phyloP scores from a whole-genome alignment of 53 echinoderm and acorn worm species.

The Holothuria leucospilota region DNA sequence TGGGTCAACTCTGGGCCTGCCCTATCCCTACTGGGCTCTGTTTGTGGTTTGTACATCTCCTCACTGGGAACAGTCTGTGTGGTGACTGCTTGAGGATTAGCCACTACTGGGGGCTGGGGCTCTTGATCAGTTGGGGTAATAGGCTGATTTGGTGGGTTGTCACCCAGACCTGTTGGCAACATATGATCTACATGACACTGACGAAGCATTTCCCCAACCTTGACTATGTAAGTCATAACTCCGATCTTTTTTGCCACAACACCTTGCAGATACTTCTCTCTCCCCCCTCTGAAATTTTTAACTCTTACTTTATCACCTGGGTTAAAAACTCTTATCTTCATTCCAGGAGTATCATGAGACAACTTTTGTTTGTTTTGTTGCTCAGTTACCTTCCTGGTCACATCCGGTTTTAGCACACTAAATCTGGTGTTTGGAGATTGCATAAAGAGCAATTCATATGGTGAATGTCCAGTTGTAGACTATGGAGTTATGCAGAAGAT shows the following conservation, averaged over 20 bases:
- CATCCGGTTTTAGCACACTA: neutral
- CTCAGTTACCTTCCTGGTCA: neutral
- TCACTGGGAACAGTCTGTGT: no score
- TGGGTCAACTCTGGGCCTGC: neutral
- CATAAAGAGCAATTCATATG: constrained; percentile 59
- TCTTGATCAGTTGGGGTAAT: neutral
- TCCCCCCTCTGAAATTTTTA: constrained; percentile 2
- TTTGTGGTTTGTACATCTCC: no score
- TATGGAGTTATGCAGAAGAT: constrained; percentile 51
- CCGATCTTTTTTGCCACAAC: constrained; percentile 15
- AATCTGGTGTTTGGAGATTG: constrained; percentile 48
- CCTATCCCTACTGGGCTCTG: neutral
- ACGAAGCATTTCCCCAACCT: neutral
- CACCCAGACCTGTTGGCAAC: neutral
- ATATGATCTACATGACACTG: constrained; percentile 11
- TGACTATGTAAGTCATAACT: constrained; percentile 23
- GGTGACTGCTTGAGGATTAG: neutral
- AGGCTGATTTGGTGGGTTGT: neutral
- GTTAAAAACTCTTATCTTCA: neutral
- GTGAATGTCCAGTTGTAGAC: constrained; percentile 37
- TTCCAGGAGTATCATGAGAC: neutral
- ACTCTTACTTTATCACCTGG: constrained; percentile 15
- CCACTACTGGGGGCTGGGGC: constrained; percentile 7
- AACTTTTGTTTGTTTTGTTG: constrained; percentile 20
- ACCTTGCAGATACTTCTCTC: constrained; percentile 15